Evolutionary conservation across 2,113 vertebrate genomes (phyloP), one percentile per base, ranked within the genome.

Genomic region (Cheirogaleus medius): DNA sequence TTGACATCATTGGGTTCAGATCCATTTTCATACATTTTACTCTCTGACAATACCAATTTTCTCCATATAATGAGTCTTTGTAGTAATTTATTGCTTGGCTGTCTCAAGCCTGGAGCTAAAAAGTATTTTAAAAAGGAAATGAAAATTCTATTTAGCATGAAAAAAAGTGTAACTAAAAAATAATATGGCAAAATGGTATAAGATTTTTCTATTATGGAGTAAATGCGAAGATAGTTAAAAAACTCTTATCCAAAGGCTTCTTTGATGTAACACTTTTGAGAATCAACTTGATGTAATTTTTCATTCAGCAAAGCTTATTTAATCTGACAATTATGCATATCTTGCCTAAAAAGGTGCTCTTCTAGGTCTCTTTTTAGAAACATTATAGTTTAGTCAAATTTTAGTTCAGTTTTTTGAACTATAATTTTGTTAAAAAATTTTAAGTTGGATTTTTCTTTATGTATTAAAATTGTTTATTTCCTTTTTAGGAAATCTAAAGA

Each of bases 31-130:
- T 95, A 96, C 49, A 77, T 97, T 97, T 96, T 92, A 94, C 96
- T 98, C 92, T 98, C 96, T 97, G 97, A 98, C 97, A 97, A 91
- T 98, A 97, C 90, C 94, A 96, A 63, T 97, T 97, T 98, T 96
- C 94, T 95, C 74, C 60, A 95, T 82, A 97, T 95, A 98, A 98
- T 87, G 95, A 98, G 97, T 77, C 96, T 98, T 97, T 88, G 77
- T 97, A 96, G 91, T 96, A 97, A 98, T 98, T 98, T 97, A 98
- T 0, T 4, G 95, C 78, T 98, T 98, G 93, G 85, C 68, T 5
- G 34, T 95, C 94, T 84, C 97, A 97, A 94, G 96, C 97, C 93
- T 98, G 80, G 91, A 97, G 94, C 94, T 98, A 96, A 97, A 96
- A 90, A 52, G 29, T 64, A 97, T 97, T 94, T 71, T 91, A 97